Percentiles rank a stretch among this genome's conserved stretches.
These are phyloP conservation scores for Anguilla pacifica DNA, from an alignment of 2,797 vertebrate genomes.

Conservation along the genomic window DNA sequence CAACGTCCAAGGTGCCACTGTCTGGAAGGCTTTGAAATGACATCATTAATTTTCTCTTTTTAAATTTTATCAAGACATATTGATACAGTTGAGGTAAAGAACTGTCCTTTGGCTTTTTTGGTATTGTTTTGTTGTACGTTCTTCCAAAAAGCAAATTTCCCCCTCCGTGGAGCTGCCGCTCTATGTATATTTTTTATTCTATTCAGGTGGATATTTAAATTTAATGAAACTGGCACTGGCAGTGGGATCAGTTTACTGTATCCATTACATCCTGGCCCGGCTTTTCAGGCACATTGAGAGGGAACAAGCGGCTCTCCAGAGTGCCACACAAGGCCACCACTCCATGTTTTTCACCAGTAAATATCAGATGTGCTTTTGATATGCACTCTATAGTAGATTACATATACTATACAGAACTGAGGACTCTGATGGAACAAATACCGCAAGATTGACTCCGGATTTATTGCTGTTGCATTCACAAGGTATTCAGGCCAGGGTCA, in stretches of 20 bases:
- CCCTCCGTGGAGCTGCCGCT: constrained; percentile 26
- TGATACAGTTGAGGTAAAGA: background rate
- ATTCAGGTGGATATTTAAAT: constrained; percentile 74
- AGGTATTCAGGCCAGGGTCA: background rate
- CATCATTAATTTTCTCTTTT: constrained; percentile 2
- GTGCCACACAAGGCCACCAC: constrained; percentile 60
- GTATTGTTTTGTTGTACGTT: background rate
- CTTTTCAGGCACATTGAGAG: constrained; percentile 53
- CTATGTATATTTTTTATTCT: constrained; percentile 51
- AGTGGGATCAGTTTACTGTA: constrained; percentile 77
- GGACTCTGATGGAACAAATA: background rate
- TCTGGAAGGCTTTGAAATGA: background rate
- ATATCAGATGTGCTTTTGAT: constrained; percentile 8
- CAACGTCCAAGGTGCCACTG: background rate
- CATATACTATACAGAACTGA: background rate
- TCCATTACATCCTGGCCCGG: constrained; percentile 76
- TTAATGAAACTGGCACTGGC: constrained; percentile 80
- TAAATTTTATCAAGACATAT: background rate
- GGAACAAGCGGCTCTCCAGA: constrained; percentile 41
- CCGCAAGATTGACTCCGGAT: background rate
- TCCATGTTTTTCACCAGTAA: background rate
- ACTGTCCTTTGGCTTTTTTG: background rate
- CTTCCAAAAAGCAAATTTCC: constrained; percentile 3
- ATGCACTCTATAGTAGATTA: background rate
- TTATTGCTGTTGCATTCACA: background rate